Conservation (phyloP, 92 coral and sea anemone genomes). For the Heteractis magnifica region DNA sequence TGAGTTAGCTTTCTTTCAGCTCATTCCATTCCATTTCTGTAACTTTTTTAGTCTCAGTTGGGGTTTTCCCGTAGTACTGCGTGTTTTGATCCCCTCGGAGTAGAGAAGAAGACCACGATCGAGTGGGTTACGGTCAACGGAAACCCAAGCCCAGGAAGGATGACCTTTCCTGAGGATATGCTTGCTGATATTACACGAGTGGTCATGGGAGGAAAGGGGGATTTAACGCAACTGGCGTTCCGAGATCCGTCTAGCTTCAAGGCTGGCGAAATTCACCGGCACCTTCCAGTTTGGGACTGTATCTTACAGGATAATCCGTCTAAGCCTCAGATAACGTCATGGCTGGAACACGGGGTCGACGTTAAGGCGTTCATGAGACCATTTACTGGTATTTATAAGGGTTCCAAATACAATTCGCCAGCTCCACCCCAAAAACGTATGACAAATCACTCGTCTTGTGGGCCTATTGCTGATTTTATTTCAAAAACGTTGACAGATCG, state of each 20-base stretch:
- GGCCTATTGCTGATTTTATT: neutral
- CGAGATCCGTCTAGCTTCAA: conserved; percentile 10
- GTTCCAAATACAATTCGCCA: conserved; percentile 16
- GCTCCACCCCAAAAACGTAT: conserved; percentile 20
- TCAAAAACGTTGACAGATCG: neutral
- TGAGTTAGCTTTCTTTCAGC: neutral
- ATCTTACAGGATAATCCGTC: neutral
- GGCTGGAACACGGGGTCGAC: neutral
- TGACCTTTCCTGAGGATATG: neutral
- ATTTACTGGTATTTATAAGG: conserved; percentile 20
- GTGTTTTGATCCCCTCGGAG: conserved; percentile 2
- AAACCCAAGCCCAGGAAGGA: neutral
- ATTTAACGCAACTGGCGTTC: neutral
- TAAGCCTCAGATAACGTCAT: neutral
- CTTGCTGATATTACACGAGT: neutral
- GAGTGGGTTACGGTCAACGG: neutral
- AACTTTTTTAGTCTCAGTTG: neutral
- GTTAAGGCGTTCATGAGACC: conserved; percentile 1
- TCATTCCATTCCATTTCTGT: neutral
- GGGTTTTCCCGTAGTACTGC: neutral
- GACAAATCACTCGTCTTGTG: neutral
- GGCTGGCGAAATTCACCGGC: conserved; percentile 11
- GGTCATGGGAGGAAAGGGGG: neutral
- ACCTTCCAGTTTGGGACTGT: neutral
- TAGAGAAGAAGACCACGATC: neutral